phyloP scores from a whole-genome alignment of 2,888 invertebrate species.

The Allacma fusca region DNA sequence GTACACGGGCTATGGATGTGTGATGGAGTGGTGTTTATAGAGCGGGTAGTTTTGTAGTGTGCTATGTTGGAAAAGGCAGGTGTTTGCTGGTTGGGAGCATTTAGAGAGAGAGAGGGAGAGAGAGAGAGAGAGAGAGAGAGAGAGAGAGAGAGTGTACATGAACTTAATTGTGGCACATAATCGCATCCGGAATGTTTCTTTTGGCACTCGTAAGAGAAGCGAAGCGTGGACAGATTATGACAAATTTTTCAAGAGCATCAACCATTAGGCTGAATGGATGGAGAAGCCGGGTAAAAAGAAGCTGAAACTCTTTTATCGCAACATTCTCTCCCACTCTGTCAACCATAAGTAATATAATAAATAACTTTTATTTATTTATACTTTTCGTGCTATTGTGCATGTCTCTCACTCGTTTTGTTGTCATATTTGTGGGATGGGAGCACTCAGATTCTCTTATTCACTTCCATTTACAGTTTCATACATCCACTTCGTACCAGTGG shows the following conservation, averaged over 20 bases:
- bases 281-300: conserved; percentile 18
- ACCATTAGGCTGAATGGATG: conserved; percentile 25
- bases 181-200: conserved; percentile 42
- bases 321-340: conserved; percentile 44
- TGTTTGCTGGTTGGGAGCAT: no score
- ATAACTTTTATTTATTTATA: conserved; percentile 42
- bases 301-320: conserved; percentile 35
- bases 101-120: no score
- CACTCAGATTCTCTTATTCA: conserved; percentile 22
- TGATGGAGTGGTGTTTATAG: no score
- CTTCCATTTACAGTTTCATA: conserved; percentile 16
- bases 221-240: conserved; percentile 45
- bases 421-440: conserved; percentile 34
- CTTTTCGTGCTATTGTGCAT: conserved; percentile 20
- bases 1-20: no score
- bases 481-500: neutral
- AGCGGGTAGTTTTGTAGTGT: no score
- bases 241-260: conserved; percentile 43
- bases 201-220: conserved; percentile 44
- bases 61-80: no score
- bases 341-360: conserved; percentile 43
- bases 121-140: no score
- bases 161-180: conserved; percentile 26
- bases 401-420: conserved; percentile 31
- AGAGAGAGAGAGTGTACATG: neutral